Evolutionary conservation across 2,888 invertebrate species (phyloP).

Genomic region (Oxyteleia sp.): DNA sequence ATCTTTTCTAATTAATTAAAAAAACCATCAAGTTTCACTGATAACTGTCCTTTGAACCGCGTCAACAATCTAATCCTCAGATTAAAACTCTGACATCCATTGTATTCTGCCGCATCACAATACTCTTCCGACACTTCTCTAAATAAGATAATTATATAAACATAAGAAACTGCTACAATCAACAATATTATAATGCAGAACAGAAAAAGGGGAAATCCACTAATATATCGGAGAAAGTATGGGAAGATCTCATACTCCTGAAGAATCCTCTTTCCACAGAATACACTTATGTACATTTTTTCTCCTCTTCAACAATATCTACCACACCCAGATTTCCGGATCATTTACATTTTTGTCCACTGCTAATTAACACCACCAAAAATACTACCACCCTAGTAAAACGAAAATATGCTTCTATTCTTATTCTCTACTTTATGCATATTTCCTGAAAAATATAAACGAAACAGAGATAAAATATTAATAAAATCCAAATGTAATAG

Average conservation of each 20-base stretch:
- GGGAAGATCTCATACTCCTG: conserved; percentile 47
- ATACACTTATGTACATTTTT: conserved; percentile 40
- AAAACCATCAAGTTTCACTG: not conserved
- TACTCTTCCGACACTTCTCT: conserved; percentile 27
- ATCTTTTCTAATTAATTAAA: no score
- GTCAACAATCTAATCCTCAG: not conserved
- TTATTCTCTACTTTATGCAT: no score
- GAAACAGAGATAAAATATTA: no score
- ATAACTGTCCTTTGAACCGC: not conserved
- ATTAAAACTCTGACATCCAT: not conserved
- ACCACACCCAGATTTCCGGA: conserved; percentile 54
- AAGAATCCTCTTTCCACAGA: conserved; percentile 14
- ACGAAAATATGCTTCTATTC: no score
- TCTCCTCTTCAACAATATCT: conserved; percentile 42
- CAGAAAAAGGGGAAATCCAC: conserved; percentile 43
- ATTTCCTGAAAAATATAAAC: no score
- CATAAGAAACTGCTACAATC: conserved; percentile 26
- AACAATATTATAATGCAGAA: conserved; percentile 23
- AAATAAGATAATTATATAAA: conserved; percentile 39
- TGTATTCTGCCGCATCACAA: conserved; percentile 22
- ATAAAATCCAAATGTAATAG: no score
- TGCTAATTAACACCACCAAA: conserved; percentile 22
- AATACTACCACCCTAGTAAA: no score
- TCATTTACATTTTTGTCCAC: conserved; percentile 44
- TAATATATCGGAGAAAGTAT: conserved; percentile 59